A percentile compares a stretch with the other conserved stretches of the same genome.
Evolutionary conservation across 2,113 vertebrate species (phyloP).

Genomic region (Paradoxurus hermaphroditus): DNA sequence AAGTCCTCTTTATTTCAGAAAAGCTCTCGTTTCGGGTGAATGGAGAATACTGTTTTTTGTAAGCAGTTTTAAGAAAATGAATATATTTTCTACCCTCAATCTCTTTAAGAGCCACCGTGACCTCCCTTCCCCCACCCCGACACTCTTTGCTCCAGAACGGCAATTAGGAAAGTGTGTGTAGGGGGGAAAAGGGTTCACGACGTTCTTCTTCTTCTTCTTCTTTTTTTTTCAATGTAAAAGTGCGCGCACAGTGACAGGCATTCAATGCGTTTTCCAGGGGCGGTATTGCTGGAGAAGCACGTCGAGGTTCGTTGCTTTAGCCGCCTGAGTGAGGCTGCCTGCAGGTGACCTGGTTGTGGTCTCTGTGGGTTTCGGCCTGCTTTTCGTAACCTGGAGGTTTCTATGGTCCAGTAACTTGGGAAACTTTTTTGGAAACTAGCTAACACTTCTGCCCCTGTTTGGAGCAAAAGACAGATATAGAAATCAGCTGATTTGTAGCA

Average conservation of each 20-base stretch:
- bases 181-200: neutral
- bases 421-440: neutral
- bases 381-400: neutral
- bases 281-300: slow-evolving; percentile 10
- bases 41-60: slow-evolving; percentile 4
- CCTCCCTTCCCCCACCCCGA: too few species aligned
- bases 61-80: neutral
- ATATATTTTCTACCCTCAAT: neutral
- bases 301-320: neutral
- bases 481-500: neutral
- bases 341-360: neutral
- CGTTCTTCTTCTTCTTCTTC: neutral
- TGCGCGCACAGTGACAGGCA: neutral
- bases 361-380: neutral
- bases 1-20: neutral
- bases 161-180: neutral
- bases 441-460: neutral
- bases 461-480: neutral
- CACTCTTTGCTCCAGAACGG: neutral
- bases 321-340: accelerated
- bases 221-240: neutral
- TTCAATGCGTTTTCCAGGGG: neutral
- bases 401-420: neutral
- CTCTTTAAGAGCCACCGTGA: neutral
- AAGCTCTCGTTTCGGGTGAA: slow-evolving; percentile 5